Evolutionary conservation across 1,140 invertebrate genomes (phyloP), one percentile per base, ranked within the genome.

Genomic region (Chlorops oryzae): DNA sequence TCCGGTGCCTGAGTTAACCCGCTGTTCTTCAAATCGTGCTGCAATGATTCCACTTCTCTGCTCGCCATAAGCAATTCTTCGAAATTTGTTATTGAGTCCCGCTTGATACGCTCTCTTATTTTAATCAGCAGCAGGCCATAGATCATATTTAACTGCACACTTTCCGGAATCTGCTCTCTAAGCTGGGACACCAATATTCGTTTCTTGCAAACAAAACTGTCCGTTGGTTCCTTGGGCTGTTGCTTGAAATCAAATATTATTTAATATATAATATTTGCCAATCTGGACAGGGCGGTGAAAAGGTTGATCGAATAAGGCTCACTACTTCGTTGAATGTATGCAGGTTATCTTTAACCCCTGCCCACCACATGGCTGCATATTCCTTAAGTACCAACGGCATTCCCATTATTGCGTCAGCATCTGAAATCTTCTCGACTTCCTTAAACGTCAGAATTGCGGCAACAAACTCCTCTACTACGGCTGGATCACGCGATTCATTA

Each of bases 321-420:
- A 45, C 25, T 7, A 40, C 55, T 3, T 56, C 43, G 12, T 47
- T 22, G 41, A 56, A 58, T 2, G 24, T 53, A 15, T 4, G 20
- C 12, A 53, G 37, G 13, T n/a, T 41, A 13, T 25, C 13, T 48
- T 57, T 59, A 2, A 56, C 44, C 13, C 57, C 61, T 47, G 50
- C 42, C 57, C 57, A 61, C 57, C 59, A 63, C 9, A 23, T 46
- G 7, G 55, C 57, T n/a, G 61, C 60, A 17, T 22, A 18, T 6
- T 51, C 52, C 15, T 57, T 35, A 10, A 63, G 41, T 2, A 61
- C 38, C 40, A 63, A 49, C 5, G 57, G 47, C 22, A 61, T 42
- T 12, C 59, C 59, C 13, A 18, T 32, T n/a, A 59, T 13, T 22
- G 52, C 57, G 39, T 63, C 59, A 1, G 21, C 40, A 27, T 61